Base-by-base conservation (phyloP, 2,888 invertebrate genomes). In the Icerya purchasi region DNA sequence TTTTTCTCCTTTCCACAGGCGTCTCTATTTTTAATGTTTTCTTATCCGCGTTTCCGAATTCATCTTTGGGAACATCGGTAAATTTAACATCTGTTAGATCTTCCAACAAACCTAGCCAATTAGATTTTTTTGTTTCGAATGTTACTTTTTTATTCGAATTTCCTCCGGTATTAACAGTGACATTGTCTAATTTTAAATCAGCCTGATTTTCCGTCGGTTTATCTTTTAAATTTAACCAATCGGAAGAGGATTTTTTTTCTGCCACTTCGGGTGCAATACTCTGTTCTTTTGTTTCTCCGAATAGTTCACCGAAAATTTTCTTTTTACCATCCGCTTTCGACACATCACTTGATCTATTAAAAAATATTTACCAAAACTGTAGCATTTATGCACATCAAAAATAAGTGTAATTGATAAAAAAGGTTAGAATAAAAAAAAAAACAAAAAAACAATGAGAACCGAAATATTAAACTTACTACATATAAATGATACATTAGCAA, bases 251-350 rank as follows among this genome's bases (percentile, higher is more conserved):
- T 2, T n/a, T 22, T 24, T 52, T 53, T 57, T 57, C 57, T 2
- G 0, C 3, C n/a, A n/a, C 22, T 21, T n/a, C 5, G 1, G 36
- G 54, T 20, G 23, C 21, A 53, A 24, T 14, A 19, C 22, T 22
- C 1, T 24, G 18, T 54, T 58, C 54, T 19, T 58, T n/a, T 25
- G 25, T 58, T 1, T 53, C 24, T n/a, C 60, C 60, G 19, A 60
- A 60, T 36, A 60, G 51, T 49, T 60, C 60, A 3, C 22, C 60
- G 8, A 60, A 23, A 22, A 60, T 56, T 60, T 52, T 36, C 22
- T 60, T 60, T 25, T 60, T 60, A 18, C 49, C 52, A n/a, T 60
- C 56, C 36, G 55, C 54, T 56, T 56, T 51, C 5, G 51, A 60
- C 22, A 51, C 22, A 14, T 53, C 49, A 36, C 56, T 56, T 36